Base-by-base conservation (phyloP, 2,888 invertebrate genomes). In the Erebia palarica region DNA sequence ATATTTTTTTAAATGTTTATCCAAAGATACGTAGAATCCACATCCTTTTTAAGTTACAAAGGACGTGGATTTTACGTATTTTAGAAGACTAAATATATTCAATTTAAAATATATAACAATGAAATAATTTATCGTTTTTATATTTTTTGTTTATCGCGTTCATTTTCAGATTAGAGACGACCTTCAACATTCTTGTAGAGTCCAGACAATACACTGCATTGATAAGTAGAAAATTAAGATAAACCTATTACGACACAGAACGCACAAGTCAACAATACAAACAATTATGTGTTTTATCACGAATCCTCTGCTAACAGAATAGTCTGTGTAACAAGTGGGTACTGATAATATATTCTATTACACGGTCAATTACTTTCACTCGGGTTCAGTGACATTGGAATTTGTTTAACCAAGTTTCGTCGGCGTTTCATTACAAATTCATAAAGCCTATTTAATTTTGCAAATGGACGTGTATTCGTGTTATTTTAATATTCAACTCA, bases 261-360 rank as follows among this genome's bases (percentile, higher is more conserved):
- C 16, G 11, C 18, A 55, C 3, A 10, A 21, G 21, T 13, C 13
- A 18, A 66, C 57, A 57, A 55, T 44, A 42, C 57, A 44, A 57
- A 47, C 57, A 57, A 57, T 66, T 57, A 10, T 47, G 44, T 47
- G 3, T 47, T 58, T 57, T 66, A 66, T 66, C 66, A 44, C 16
- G 42, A 53, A 18, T 13, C 18, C 36, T 70, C 70, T 70, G 14
- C n/a, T n/a, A 21, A 55, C 65, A 53, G 10, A 66, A 65, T 70
- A 55, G 60, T 66, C 70, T 70, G 70, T 58, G 63, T 18, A 42
- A 49, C 47, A 21, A 70, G 53, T 55, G 51, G 51, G 65, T 21
- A 75, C 72, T 79, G 80, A 84, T 87, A 84, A 86, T 89, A 87
- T 86, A 87, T 88, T 88, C 83, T 86, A 86, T 86, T 84, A 70